Base-by-base conservation (phyloP, 2,888 invertebrate species). In the Mactromeris polynyma region DNA sequence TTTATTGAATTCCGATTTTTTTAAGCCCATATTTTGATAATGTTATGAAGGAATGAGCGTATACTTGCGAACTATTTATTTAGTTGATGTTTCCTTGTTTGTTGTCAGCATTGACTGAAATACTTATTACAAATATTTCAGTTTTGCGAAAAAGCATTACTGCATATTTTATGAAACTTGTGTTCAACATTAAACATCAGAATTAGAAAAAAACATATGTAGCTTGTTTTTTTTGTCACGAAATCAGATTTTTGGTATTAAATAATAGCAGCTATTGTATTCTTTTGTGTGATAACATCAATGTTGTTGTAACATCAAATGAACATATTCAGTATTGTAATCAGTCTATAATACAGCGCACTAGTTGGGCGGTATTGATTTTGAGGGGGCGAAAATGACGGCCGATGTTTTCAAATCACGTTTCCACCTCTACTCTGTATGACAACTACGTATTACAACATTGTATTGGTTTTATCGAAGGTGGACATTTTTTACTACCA, bases 141-240 rank as follows among this genome's bases (percentile, higher is more conserved):
- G 9, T n/a, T 21, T 7, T 26, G n/a, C n/a, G 19, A 77, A 36
- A 33, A 73, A 73, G 73, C 73, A 73, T 73, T 73, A 73, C 77
- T 77, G 38, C 33, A 77, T 77, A 77, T 19, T 69, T 33, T 40
- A 79, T 21, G n/a, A 42, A 79, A 26, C 73, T 21, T 79, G 79
- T 46, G 46, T 79, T 79, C 46, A 79, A 42, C 42, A 79, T 42
- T 79, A 9, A 79, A 42, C 79, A 46, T 79, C n/a, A 36, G 38
- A 77, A 19, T 79, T 79, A n/a, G n/a, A n/a, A n/a, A 79, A 64
- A 26, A 46, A 36, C 73, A 73, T 36, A 33, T 36, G 73, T 73
- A 73, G 14, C 73, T 33, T 73, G 26, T 73, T 46, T n/a, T 64
- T n/a, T n/a, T 64, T n/a, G 58, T 64, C 58, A 26, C 21, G n/a